Evolutionary conservation across 2,797 vertebrate genomes (phyloP), one percentile per base, ranked within the genome.

Genomic region (Rachycentron canadum): DNA sequence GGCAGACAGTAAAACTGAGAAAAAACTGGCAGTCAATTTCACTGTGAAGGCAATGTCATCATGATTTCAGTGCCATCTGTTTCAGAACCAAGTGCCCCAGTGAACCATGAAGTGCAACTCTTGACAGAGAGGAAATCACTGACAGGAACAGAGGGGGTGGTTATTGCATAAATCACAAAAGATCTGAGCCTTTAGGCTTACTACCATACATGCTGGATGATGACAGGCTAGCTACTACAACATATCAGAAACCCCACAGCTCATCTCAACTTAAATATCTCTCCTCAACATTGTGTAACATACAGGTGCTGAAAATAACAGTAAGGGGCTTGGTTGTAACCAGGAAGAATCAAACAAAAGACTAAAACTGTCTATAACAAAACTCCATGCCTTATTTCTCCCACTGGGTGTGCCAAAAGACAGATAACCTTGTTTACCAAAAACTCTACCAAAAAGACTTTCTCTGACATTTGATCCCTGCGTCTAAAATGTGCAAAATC

Each of bases 101-200:
- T 52, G 32, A 52, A 17, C 32, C 7, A 40, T 36, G 49, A 81
- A 76, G 71, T 62, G 34, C 40, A 76, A 4, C 52, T 72, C 30
- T 69, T 81, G 57, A 78, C 71, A 69, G 72, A 70, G 30, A 72
- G 56, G 74, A 84, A 81, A 71, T 50, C 12, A 59, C 71, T 80
- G 87, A 84, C 84, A 88, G 64, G 58, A 87, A 81, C 30, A 57
- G 73, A 85, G 79, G 81, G 83, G 83, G 76, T 73, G 90, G 58
- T 43, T 73, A 84, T 78, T 75, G 76, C 56, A 70, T 66, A 66
- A 47, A 72, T 83, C 72, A 71, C 55, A 78, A 84, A 68, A 66
- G 81, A 88, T 61, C 61, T 49, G 59, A 58, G 64, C 47, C 53
- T 40, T 1, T 3, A 47, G 43, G 43, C 7, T 8, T 80, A 80